phyloP scores from a whole-genome alignment of 2,797 vertebrate species.

The Lepilemur ruficaudatus region DNA sequence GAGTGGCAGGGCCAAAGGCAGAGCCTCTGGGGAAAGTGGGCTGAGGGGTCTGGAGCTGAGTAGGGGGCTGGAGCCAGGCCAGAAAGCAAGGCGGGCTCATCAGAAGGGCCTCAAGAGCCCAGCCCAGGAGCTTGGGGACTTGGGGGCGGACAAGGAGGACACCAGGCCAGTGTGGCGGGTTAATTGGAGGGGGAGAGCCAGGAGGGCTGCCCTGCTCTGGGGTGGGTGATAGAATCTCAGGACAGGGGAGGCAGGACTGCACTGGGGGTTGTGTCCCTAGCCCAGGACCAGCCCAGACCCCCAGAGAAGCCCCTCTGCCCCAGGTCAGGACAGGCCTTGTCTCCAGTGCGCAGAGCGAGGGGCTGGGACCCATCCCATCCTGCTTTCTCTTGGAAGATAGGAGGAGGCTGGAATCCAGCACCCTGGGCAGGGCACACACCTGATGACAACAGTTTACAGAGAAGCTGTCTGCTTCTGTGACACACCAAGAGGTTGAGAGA shows the following conservation, averaged over 20 bases:
- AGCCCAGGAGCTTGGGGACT: neutral
- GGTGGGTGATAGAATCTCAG: neutral
- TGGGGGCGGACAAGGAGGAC: too few relatives aligned
- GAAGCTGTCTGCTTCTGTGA: neutral
- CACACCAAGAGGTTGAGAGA: neutral
- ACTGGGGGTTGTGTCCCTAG: accelerated
- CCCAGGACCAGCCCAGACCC: neutral
- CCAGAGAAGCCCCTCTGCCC: neutral
- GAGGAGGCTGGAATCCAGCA: too few relatives aligned
- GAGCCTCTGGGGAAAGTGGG: too few relatives aligned
- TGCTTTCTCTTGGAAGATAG: neutral
- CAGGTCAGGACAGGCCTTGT: neutral
- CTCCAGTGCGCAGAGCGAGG: neutral
- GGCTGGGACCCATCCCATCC: neutral
- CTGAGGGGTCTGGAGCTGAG: neutral
- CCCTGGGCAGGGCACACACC: neutral
- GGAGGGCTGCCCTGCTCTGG: neutral
- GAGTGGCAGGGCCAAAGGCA: neutral
- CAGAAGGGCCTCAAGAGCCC: neutral
- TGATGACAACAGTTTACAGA: neutral
- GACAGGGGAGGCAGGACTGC: neutral
- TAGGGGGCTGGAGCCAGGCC: neutral
- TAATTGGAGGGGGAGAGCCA: too few relatives aligned
- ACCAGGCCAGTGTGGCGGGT: neutral
- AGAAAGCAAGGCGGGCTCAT: neutral